Conservation (phyloP, 2,113 vertebrate species). For the Balaenoptera acutorostrata region DNA sequence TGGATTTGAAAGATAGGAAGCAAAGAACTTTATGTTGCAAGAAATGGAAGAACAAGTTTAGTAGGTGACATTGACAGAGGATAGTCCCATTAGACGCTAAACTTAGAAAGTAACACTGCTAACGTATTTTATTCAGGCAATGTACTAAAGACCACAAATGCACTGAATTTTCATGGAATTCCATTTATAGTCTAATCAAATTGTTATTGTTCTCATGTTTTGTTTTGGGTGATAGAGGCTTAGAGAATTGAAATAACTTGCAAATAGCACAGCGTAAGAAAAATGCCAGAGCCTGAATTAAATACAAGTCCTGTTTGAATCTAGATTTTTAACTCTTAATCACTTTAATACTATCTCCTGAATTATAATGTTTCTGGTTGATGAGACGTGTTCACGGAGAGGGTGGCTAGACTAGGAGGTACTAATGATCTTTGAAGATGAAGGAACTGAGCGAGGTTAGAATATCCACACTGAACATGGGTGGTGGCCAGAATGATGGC, state of each 20-base stretch:
- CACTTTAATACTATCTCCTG: not conserved
- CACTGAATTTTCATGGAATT: not conserved
- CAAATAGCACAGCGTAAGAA: not conserved
- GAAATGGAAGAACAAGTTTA: not conserved
- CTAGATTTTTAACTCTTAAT: not conserved
- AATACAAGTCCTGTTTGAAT: not conserved
- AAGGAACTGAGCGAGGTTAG: not conserved
- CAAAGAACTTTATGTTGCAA: not conserved
- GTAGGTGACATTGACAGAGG: not conserved
- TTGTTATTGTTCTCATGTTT: not conserved
- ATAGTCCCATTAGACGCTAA: not conserved
- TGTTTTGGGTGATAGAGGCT: not conserved
- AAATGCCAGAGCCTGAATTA: not conserved
- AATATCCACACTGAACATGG: not conserved
- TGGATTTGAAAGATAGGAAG: not conserved
- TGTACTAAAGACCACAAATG: not conserved
- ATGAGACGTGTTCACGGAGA: not conserved
- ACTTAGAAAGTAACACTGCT: not conserved
- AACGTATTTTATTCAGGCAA: not conserved
- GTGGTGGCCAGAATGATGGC: not conserved
- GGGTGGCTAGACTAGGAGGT: not conserved
- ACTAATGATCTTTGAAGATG: not conserved
- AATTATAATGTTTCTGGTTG: not conserved
- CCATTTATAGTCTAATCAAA: not conserved
- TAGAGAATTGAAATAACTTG: not conserved